These are phyloP conservation scores for Pitangus sulphuratus DNA, from an alignment of 2,797 vertebrate genomes.

Conservation along the genomic window DNA sequence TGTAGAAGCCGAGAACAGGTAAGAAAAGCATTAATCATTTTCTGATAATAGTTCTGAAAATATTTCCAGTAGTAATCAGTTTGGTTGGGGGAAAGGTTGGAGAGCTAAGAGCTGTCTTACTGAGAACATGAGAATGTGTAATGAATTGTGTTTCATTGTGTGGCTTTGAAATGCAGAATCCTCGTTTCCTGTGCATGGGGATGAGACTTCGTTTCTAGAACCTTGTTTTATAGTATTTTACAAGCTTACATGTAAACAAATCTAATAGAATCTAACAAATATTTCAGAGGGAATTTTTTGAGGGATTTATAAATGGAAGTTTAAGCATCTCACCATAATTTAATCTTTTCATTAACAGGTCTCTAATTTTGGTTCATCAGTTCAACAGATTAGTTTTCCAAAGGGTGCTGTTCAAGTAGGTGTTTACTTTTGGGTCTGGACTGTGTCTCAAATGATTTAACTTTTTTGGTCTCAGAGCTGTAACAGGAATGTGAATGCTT, in stretches of 20 bases:
- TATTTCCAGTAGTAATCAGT: not conserved
- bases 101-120: not conserved
- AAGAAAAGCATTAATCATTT: not conserved
- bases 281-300: not conserved
- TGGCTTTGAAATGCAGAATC: not conserved
- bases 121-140: not conserved
- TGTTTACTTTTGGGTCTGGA: not conserved
- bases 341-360: not conserved
- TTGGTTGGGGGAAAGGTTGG: not conserved
- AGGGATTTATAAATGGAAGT: not conserved
- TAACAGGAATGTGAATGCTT: not conserved
- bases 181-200: not conserved
- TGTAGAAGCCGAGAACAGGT: not conserved
- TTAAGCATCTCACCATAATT: not conserved
- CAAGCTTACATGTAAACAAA: not conserved
- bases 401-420: not conserved
- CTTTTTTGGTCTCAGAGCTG: not conserved
- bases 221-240: not conserved
- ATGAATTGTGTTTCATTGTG: not conserved
- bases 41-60: not conserved
- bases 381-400: not conserved
- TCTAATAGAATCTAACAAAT: not conserved
- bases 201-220: not conserved
- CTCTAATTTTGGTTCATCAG: not conserved
- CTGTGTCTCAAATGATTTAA: not conserved